These are phyloP conservation scores for Ancistrus triradiatus DNA, from an alignment of 2,113 vertebrate genomes.

Conservation along the genomic window DNA sequence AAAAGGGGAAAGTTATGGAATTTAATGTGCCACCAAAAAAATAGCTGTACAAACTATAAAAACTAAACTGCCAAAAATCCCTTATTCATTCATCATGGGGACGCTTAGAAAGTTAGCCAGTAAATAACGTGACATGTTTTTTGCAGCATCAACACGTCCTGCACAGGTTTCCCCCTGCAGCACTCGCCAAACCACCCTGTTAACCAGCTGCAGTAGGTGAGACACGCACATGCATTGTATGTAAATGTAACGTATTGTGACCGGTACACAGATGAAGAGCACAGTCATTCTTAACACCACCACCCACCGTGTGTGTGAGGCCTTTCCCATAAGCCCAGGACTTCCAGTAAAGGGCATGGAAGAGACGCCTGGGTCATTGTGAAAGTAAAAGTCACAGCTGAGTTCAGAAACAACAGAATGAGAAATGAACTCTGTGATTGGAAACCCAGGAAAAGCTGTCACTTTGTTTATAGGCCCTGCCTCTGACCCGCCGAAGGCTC, in stretches of 20 bases:
- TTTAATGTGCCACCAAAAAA: no score
- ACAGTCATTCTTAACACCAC: constrained; percentile 13
- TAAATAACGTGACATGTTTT: not conserved
- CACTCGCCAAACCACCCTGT: not conserved
- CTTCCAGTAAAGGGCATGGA: constrained; percentile 53
- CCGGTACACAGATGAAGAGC: not conserved
- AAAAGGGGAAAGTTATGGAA: no score
- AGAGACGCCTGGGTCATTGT: constrained; percentile 45
- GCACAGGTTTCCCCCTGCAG: constrained; percentile 1
- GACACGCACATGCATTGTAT: not conserved
- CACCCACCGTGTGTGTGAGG: constrained; percentile 23
- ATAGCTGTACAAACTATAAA: no score
- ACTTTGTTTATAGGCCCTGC: constrained; percentile 18
- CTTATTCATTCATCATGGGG: no score
- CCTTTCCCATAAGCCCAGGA: constrained; percentile 39
- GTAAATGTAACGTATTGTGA: not conserved
- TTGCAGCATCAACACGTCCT: not conserved
- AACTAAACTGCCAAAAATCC: no score
- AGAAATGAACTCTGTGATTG: constrained; percentile 12
- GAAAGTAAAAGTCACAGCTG: constrained; percentile 50
- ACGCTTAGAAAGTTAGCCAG: no score
- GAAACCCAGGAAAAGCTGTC: constrained; percentile 5
- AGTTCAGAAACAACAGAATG: not conserved
- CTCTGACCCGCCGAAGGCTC: constrained; percentile 22
- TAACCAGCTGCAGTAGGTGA: not conserved